These are phyloP conservation scores for Zoanthus solanderi DNA, from an alignment of 92 coral and sea anemone genomes.

Conservation along the genomic window DNA sequence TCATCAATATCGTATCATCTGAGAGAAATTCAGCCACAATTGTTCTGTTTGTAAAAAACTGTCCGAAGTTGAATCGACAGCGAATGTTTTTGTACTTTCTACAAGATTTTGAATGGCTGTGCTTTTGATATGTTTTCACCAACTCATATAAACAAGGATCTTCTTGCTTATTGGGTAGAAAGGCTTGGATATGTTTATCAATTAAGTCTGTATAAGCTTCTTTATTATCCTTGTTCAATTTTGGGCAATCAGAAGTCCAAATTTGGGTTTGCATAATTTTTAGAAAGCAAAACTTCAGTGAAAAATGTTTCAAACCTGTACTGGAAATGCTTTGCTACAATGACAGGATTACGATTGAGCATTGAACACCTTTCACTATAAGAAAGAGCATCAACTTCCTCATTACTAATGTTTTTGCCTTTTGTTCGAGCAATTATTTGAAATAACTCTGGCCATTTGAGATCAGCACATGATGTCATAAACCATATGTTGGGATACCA, in stretches of 20 bases:
- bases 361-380: too few species aligned
- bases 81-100: constrained; percentile 52
- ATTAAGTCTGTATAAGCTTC: constrained; percentile 35
- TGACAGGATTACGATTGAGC: too few species aligned
- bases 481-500: too few species aligned
- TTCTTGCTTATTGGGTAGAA: constrained; percentile 47
- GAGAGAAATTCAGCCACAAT: neutral
- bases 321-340: too few species aligned
- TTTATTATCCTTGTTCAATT: constrained; percentile 16
- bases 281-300: neutral
- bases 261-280: neutral
- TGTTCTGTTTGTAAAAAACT: too few species aligned
- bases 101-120: neutral
- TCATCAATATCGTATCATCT: neutral
- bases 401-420: too few species aligned
- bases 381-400: too few species aligned
- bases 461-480: too few species aligned
- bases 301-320: too few species aligned
- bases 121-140: too few species aligned
- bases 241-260: neutral
- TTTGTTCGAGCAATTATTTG: too few species aligned
- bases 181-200: constrained; percentile 69
- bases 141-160: constrained; percentile 13
- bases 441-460: too few species aligned
- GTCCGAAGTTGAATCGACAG: constrained; percentile 51